Evolutionary conservation across 2,888 invertebrate genomes (phyloP).

Genomic region (Gasteruption jaculator): DNA sequence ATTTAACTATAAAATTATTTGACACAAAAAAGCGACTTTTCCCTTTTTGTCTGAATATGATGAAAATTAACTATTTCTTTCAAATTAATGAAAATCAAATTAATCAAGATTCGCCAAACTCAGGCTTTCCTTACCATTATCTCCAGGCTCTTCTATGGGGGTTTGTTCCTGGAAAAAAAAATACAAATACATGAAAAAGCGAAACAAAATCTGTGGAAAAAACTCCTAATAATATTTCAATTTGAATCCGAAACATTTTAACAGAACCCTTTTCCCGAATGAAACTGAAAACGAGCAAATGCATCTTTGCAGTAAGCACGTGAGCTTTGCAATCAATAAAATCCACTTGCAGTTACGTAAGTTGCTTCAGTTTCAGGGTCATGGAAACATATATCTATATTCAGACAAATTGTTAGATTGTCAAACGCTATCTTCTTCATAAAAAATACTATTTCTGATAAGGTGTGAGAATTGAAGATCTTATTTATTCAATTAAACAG

Average conservation of each 20-base stretch:
- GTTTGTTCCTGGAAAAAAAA: slow-evolving; percentile 70
- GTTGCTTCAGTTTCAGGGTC: slow-evolving; percentile 16
- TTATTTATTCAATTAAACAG: too few relatives aligned
- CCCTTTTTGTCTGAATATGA: slow-evolving; percentile 1
- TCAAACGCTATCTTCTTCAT: too few relatives aligned
- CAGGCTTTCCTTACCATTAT: slow-evolving; percentile 73
- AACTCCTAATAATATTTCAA: slow-evolving; percentile 6
- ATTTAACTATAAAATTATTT: too few relatives aligned
- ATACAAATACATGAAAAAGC: background rate
- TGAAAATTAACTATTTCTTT: background rate
- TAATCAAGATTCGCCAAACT: too few relatives aligned
- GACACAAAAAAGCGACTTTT: background rate
- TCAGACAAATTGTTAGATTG: too few relatives aligned
- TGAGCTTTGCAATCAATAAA: slow-evolving; percentile 17
- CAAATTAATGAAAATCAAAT: slow-evolving; percentile 2
- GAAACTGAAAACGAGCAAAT: background rate
- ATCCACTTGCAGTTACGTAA: slow-evolving; percentile 14
- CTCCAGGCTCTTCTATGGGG: slow-evolving; percentile 72
- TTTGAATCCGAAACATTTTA: slow-evolving; percentile 11
- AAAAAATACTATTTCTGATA: too few relatives aligned
- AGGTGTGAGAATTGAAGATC: too few relatives aligned
- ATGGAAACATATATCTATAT: too few relatives aligned
- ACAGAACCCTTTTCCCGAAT: slow-evolving; percentile 8
- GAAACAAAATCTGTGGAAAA: slow-evolving; percentile 22
- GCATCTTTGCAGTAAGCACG: slow-evolving; percentile 17